A percentile compares a stretch with the other conserved stretches of the same genome.
Evolutionary conservation across 2,113 vertebrate genomes (phyloP).

Genomic region (Salvelinus fontinalis): DNA sequence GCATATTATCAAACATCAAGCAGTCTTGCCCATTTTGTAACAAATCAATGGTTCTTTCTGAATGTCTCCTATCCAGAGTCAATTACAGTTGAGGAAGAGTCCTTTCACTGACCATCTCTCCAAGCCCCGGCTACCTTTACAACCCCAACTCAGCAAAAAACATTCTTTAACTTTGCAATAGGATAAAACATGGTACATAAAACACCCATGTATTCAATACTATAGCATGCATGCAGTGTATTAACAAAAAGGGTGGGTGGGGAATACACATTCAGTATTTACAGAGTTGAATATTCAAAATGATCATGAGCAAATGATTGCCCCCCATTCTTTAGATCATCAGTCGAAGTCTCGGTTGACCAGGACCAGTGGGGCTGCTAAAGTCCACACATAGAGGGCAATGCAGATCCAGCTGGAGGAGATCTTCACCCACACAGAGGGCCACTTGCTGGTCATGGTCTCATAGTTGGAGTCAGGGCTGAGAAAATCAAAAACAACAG

Average conservation of each 20-base stretch:
- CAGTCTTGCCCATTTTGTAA: constrained; percentile 8
- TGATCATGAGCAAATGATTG: background rate
- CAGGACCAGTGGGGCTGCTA: constrained; percentile 93
- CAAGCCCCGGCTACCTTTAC: too few species aligned
- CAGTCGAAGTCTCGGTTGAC: constrained; percentile 97
- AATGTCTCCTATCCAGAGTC: background rate
- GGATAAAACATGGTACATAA: too few species aligned
- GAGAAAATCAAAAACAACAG: background rate
- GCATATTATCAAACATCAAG: background rate
- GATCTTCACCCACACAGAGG: constrained; percentile 98
- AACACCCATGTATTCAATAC: too few species aligned
- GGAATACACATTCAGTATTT: too few species aligned
- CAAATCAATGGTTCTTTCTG: background rate
- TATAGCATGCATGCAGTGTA: too few species aligned
- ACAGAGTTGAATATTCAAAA: background rate
- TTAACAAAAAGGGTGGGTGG: background rate
- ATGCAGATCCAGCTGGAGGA: constrained; percentile 97
- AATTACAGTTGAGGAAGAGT: too few species aligned
- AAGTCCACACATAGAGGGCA: constrained; percentile 93
- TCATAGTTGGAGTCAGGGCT: constrained; percentile 84
- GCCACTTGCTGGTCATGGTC: constrained; percentile 94
- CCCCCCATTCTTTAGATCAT: constrained; percentile 17
- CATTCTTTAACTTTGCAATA: background rate
- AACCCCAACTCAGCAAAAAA: background rate
- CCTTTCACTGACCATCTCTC: too few species aligned